Evolutionary conservation across 35 echinoderm and acorn worm genomes (phyloP).

Genomic region (Heliocidaris erythrogramma): DNA sequence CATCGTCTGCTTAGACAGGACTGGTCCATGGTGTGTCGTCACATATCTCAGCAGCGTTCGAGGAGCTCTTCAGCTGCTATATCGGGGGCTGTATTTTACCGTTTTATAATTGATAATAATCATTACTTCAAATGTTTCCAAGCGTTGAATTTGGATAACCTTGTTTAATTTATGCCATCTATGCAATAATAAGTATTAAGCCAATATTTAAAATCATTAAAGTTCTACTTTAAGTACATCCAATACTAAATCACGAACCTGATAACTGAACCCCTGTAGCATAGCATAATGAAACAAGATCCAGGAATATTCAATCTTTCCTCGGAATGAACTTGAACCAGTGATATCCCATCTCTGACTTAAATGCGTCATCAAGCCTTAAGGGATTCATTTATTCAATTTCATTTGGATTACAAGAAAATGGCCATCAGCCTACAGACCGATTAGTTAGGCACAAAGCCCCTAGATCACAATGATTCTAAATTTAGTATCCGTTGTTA

Average conservation of each 20-base stretch:
- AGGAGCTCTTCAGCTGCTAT: too few species aligned
- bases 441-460: conserved; percentile 5
- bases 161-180: too few species aligned
- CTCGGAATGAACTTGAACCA: not conserved
- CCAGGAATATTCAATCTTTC: not conserved
- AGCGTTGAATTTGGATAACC: too few species aligned
- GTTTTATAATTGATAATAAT: too few species aligned
- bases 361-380: conserved; percentile 2
- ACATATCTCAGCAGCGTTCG: too few species aligned
- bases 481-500: not conserved
- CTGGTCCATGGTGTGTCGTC: too few species aligned
- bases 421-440: not conserved
- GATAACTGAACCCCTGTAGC: not conserved
- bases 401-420: conserved; percentile 11
- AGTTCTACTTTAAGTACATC: too few species aligned
- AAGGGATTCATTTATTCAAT: conserved; percentile 12
- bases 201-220: too few species aligned
- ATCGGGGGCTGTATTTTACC: too few species aligned
- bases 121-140: too few species aligned
- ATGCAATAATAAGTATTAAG: too few species aligned
- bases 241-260: not conserved
- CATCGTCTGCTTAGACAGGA: too few species aligned
- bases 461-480: not conserved
- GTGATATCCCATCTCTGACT: not conserved
- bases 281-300: not conserved